Evolutionary conservation across 92 coral and sea anemone species (phyloP).

Genomic region (Meandrina meandrites): DNA sequence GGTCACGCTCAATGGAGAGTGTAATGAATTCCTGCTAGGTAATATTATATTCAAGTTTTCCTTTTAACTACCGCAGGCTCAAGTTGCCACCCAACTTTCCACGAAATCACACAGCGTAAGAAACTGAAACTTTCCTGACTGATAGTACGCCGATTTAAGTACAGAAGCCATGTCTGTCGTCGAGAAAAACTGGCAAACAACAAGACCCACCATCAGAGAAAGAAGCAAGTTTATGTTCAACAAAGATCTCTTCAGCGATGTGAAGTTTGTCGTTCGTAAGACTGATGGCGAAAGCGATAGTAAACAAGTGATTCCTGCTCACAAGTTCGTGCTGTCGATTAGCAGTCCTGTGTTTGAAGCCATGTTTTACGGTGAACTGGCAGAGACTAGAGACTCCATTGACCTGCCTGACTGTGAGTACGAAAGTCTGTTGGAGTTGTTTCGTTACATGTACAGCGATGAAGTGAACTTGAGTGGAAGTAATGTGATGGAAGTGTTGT

Average conservation of each 20-base stretch:
- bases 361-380: slow-evolving; percentile 71
- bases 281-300: slow-evolving; percentile 6
- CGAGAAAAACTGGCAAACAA: slow-evolving; percentile 54
- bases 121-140: too few relatives aligned
- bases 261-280: slow-evolving; percentile 33
- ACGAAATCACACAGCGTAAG: too few relatives aligned
- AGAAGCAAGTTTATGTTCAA: slow-evolving; percentile 65
- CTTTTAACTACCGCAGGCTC: too few relatives aligned
- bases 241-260: slow-evolving; percentile 59
- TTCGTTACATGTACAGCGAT: slow-evolving; percentile 69
- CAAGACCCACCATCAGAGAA: slow-evolving; percentile 65
- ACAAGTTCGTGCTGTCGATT: slow-evolving; percentile 38
- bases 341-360: slow-evolving; percentile 69
- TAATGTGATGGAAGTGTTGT: slow-evolving; percentile 72
- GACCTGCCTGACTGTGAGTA: slow-evolving; percentile 51
- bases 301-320: slow-evolving; percentile 36
- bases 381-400: slow-evolving; percentile 20
- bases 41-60: too few relatives aligned
- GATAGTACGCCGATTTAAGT: too few relatives aligned
- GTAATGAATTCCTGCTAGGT: too few relatives aligned
- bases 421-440: slow-evolving; percentile 62
- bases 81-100: too few relatives aligned
- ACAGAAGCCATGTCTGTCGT: too few relatives aligned
- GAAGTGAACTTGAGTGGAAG: slow-evolving; percentile 64
- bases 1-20: too few relatives aligned